Evolutionary conservation across 2,113 vertebrate species (phyloP).

Genomic region (Syngnathus typhle): DNA sequence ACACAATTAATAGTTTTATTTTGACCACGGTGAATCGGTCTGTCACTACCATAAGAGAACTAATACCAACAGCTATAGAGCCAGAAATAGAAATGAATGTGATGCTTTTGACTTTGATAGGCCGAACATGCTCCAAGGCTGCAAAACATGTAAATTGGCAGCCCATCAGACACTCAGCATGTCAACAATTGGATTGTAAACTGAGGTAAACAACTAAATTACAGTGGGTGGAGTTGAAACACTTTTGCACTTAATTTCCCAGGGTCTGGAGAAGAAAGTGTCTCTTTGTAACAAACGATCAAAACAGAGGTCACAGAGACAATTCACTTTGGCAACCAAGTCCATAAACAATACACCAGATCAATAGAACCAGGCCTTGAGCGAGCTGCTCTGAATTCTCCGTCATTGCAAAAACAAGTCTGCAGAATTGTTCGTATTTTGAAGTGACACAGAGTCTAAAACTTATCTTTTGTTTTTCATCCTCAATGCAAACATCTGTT

Average conservation of each 20-base stretch:
- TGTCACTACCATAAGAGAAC: slow-evolving; percentile 20
- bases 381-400: slow-evolving; percentile 3
- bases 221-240: not conserved
- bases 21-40: slow-evolving; percentile 29
- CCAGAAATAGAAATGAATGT: slow-evolving; percentile 32
- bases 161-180: too few species aligned
- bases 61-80: slow-evolving; percentile 34
- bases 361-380: slow-evolving; percentile 11
- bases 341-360: slow-evolving; percentile 16
- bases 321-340: slow-evolving; percentile 7
- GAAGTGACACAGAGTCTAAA: not conserved
- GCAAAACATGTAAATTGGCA: too few species aligned
- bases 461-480: not conserved
- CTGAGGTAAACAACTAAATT: not conserved
- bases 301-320: slow-evolving; percentile 4
- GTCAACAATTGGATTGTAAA: not conserved
- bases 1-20: slow-evolving; percentile 1
- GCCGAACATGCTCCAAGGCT: slow-evolving; percentile 9
- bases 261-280: not conserved
- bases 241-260: not conserved
- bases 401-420: slow-evolving; percentile 17
- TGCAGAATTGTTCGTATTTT: not conserved
- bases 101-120: slow-evolving; percentile 6
- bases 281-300: not conserved
- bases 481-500: not conserved